A percentile compares a stretch with the other conserved stretches of the same genome.
These are phyloP conservation scores for Macrosteles quadrilineatus DNA, from an alignment of 1,140 invertebrate genomes.

Conservation along the genomic window DNA sequence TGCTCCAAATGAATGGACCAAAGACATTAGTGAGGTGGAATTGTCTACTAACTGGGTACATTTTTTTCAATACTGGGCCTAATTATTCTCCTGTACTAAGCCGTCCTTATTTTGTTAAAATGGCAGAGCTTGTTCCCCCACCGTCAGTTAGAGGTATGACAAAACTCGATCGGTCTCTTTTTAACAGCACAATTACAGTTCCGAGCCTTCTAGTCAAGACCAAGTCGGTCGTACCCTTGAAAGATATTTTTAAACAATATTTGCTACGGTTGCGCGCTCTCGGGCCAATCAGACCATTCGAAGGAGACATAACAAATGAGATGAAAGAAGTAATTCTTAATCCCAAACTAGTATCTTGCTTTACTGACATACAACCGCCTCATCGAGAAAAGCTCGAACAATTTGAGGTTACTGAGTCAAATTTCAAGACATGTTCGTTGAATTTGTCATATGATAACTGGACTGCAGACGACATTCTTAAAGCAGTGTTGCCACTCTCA, in stretches of 20 bases:
- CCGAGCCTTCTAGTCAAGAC: constrained; percentile 59
- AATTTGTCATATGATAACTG: constrained; percentile 85
- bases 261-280: constrained; percentile 74
- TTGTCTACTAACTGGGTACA: too few species aligned
- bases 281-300: constrained; percentile 61
- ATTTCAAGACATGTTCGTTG: constrained; percentile 58
- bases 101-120: not conserved
- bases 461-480: constrained; percentile 72
- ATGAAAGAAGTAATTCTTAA: constrained; percentile 64
- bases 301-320: constrained; percentile 37
- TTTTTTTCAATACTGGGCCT: too few species aligned
- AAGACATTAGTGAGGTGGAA: too few species aligned
- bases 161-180: constrained; percentile 65
- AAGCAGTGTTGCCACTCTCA: constrained; percentile 83
- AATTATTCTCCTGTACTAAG: too few species aligned
- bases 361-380: constrained; percentile 58
- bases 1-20: too few species aligned
- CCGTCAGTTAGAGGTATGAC: constrained; percentile 66
- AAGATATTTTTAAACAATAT: constrained; percentile 64
- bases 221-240: constrained; percentile 54
- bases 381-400: constrained; percentile 54
- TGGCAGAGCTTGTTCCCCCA: constrained; percentile 53
- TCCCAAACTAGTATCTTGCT: constrained; percentile 63
- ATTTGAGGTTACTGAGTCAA: constrained; percentile 52
- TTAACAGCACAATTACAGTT: constrained; percentile 61